phyloP scores from a whole-genome alignment of 2,888 invertebrate genomes.

The Lottia gigantea region DNA sequence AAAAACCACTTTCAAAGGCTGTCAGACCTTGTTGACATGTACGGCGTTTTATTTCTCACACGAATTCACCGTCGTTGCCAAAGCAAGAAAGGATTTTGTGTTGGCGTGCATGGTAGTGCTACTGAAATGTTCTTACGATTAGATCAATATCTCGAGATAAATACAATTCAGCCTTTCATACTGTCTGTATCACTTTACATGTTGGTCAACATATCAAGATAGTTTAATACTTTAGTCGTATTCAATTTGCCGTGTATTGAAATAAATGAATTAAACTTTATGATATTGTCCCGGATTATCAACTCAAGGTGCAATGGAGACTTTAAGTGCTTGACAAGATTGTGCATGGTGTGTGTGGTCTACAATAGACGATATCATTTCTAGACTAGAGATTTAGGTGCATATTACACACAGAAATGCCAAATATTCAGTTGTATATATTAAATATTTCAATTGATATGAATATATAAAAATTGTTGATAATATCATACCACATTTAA shows the following conservation, averaged over 20 bases:
- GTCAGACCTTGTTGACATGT: constrained; percentile 10
- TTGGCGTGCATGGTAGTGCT: constrained; percentile 8
- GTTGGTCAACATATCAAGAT: constrained; percentile 5
- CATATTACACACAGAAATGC: too few relatives aligned
- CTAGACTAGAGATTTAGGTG: too few relatives aligned
- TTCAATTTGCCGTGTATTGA: background rate
- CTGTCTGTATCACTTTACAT: background rate
- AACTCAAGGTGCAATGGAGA: constrained; percentile 8
- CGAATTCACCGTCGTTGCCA: background rate
- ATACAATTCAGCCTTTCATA: background rate
- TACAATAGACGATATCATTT: background rate
- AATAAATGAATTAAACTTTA: constrained; percentile 2
- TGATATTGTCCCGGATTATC: background rate
- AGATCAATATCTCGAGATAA: background rate
- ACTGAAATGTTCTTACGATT: background rate
- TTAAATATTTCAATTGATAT: too few relatives aligned
- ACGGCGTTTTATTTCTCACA: constrained; percentile 6
- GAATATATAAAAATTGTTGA: too few relatives aligned
- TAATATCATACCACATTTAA: too few relatives aligned
- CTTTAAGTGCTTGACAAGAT: background rate
- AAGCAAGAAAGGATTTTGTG: background rate
- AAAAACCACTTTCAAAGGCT: constrained; percentile 1
- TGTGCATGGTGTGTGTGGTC: background rate
- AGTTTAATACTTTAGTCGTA: constrained; percentile 7
- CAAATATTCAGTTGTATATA: too few relatives aligned